Base-by-base conservation (phyloP, 2,113 vertebrate genomes). In the Xiphophorus couchianus region DNA sequence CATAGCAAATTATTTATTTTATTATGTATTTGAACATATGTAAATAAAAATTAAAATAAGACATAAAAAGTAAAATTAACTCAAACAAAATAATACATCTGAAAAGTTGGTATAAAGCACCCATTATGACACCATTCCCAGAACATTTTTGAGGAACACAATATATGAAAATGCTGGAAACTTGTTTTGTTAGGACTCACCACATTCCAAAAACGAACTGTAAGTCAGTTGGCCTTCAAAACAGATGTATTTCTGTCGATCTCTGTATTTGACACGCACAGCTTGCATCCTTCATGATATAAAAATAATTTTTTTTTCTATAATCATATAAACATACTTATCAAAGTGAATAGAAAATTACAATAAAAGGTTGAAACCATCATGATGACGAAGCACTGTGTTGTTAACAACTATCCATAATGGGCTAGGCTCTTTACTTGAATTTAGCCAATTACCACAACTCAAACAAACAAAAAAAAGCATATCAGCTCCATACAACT, bases 221-320 rank as follows among this genome's bases (percentile, higher is more conserved):
- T 35, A 70, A 13, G 66, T 76, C 25, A 76, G 29, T 28, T 76
- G 74, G 17, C 66, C 66, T 12, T 69, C 28, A 69, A 58, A 76
- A 76, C 66, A 25, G 19, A 76, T 0, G 1, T 29, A 76, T 37
- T 30, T 48, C 60, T 76, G 66, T 39, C n/a, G 14, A 12, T 69
- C 29, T 75, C 29, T 42, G 25, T 22, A 51, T 33, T 69, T 76
- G 10, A 54, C 19, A 22, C 25, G 28, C 9, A 76, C 60, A 69
- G 29, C 39, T 39, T 48, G 30, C 11, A 69, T 69, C 30, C 39
- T 69, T 27, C 2, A 22, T 63, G 13, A 35, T 39, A 30, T 27
- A 69, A 76, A 27, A 69, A 1, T 28, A n/a, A n/a, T 0, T 4
- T 58, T 27, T 35, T 66, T 58, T 29, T 37, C 1, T 58, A 29